Conservation (phyloP, 2,113 vertebrate genomes). For the human (Homo sapiens) region DNA sequence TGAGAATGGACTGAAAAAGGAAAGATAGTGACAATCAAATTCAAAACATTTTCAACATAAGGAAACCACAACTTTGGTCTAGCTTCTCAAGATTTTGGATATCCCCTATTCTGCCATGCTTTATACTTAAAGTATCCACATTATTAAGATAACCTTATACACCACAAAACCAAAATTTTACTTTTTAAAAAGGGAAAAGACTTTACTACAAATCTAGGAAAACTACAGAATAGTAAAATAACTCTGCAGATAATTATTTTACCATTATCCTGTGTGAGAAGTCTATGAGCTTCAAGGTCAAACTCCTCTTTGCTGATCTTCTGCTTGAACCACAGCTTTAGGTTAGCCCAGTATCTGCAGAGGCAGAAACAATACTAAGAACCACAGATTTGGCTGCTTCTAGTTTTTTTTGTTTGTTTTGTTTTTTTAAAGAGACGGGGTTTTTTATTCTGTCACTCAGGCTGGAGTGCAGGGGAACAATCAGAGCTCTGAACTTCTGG, state of each 20-base stretch:
- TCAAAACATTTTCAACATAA: not conserved
- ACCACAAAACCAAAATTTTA: not conserved
- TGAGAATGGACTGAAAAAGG: conserved; percentile 93
- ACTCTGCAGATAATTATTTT: not conserved
- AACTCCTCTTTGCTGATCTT: conserved; percentile 99
- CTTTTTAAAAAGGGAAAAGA: not conserved
- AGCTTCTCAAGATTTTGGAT: not conserved
- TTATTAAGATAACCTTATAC: not conserved
- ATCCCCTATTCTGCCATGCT: not conserved
- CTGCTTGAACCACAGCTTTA: conserved; percentile 99
- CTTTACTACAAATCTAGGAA: not conserved
- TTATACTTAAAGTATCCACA: not conserved
- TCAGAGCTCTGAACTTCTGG: too few species aligned
- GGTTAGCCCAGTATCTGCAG: conserved; percentile 97
- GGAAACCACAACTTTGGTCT: not conserved
- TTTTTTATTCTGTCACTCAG: too few species aligned
- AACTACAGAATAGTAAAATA: not conserved
- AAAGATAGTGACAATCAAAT: not conserved
- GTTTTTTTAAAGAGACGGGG: too few species aligned
- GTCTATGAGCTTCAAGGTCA: conserved; percentile 94
- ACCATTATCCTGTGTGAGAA: conserved; percentile 97
- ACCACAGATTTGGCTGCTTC: not conserved
- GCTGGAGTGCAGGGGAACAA: too few species aligned
- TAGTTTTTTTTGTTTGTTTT: too few species aligned
- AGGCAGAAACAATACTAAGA: not conserved